phyloP scores from a whole-genome alignment of 2,113 vertebrate species.

The Glareola pratincola region DNA sequence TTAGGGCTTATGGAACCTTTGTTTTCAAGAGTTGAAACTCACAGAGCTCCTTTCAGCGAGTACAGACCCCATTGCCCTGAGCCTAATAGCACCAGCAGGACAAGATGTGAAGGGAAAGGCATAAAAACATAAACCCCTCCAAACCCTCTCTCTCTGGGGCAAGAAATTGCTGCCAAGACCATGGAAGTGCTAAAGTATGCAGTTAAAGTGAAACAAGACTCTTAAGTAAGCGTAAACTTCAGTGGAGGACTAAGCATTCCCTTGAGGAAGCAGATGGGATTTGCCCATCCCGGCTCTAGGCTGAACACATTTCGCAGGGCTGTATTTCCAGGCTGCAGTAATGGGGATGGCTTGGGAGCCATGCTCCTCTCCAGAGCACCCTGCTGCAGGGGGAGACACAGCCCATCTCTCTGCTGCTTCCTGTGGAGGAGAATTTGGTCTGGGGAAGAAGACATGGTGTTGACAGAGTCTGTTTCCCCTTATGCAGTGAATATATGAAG shows the following conservation, averaged over 20 bases:
- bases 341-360: neutral
- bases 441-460: fast-evolving
- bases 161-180: neutral
- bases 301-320: neutral
- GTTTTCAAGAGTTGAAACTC: neutral
- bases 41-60: neutral
- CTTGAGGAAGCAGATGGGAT: neutral
- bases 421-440: neutral
- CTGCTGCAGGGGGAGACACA: neutral
- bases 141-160: neutral
- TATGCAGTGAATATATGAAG: neutral
- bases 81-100: neutral
- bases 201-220: neutral
- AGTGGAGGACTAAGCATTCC: neutral
- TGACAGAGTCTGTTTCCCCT: neutral
- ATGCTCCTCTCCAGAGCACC: neutral
- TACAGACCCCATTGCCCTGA: neutral
- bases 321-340: neutral
- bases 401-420: neutral
- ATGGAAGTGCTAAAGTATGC: neutral
- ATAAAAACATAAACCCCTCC: neutral
- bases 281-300: neutral
- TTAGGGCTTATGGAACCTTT: neutral
- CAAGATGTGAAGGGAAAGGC: neutral
- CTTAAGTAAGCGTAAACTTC: neutral